phyloP scores from a whole-genome alignment of 2,797 vertebrate genomes.

The Apogon hyalosoma region DNA sequence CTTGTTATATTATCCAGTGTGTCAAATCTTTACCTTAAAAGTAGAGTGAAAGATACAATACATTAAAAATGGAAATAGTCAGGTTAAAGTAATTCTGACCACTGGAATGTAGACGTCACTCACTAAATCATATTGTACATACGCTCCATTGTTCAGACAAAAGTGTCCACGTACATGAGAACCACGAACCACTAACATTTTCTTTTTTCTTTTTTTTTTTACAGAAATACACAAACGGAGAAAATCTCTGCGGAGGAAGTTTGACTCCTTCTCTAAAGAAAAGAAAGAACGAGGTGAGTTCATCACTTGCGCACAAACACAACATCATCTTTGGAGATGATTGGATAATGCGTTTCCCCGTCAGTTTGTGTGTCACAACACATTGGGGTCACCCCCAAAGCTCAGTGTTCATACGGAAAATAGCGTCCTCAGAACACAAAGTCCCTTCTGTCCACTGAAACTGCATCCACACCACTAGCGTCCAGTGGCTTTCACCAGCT shows the following conservation, averaged over 20 bases:
- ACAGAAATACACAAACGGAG: constrained; percentile 83
- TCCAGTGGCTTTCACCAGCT: constrained; percentile 16
- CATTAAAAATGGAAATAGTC: too few species aligned
- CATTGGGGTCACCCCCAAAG: too few species aligned
- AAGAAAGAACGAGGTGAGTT: constrained; percentile 87
- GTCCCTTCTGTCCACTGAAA: neutral
- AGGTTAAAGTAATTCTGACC: too few species aligned
- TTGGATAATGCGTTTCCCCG: neutral
- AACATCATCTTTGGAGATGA: neutral
- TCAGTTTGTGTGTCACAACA: neutral
- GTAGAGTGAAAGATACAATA: too few species aligned
- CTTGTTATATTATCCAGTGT: too few species aligned
- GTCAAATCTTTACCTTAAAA: too few species aligned
- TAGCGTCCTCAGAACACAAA: constrained; percentile 8
- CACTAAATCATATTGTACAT: too few species aligned
- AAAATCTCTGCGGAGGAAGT: constrained; percentile 88
- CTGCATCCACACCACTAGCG: neutral
- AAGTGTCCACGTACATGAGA: neutral
- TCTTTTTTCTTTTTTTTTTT: constrained; percentile 25
- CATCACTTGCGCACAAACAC: constrained; percentile 1
- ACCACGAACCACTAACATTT: neutral
- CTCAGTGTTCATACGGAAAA: constrained; percentile 11
- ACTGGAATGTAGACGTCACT: too few species aligned
- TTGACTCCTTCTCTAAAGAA: constrained; percentile 90
- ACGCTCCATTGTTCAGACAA: neutral